phyloP scores from a whole-genome alignment of 2,888 invertebrate species.

The Spialia ferax region DNA sequence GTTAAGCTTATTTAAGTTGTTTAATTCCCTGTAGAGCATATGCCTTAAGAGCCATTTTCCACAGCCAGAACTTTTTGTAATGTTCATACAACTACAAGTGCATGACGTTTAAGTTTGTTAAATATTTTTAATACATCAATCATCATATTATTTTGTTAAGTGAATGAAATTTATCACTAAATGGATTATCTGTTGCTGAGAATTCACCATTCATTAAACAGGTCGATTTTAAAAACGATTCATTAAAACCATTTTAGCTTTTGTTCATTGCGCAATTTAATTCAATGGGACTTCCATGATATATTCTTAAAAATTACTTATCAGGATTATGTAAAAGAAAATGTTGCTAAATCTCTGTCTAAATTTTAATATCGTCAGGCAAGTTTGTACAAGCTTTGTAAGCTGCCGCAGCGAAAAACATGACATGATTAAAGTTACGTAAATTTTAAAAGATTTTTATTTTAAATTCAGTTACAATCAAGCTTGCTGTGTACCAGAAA shows the following conservation, averaged over 20 bases:
- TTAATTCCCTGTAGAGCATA: conserved; percentile 34
- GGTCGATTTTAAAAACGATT: too few species aligned
- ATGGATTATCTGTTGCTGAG: too few species aligned
- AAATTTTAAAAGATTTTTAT: conserved; percentile 26
- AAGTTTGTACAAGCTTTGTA: conserved; percentile 37
- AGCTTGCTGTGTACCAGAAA: conserved; percentile 6
- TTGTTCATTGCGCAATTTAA: background rate
- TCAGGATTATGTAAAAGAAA: conserved; percentile 19
- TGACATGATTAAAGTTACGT: conserved; percentile 31
- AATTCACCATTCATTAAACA: too few species aligned
- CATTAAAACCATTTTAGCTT: too few species aligned
- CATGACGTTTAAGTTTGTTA: conserved; percentile 16
- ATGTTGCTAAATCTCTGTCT: conserved; percentile 20
- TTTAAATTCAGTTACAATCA: conserved; percentile 30
- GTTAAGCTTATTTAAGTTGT: conserved; percentile 37
- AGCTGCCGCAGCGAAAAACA: conserved; percentile 33
- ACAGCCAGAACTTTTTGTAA: conserved; percentile 32
- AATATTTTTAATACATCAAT: too few species aligned
- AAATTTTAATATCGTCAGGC: conserved; percentile 34
- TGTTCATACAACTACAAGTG: conserved; percentile 31
- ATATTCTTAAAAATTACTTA: background rate
- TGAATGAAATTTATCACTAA: too few species aligned
- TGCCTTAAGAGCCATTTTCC: conserved; percentile 31
- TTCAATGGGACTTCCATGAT: background rate
- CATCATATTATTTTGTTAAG: too few species aligned